Conservation (phyloP, 2,113 vertebrate genomes). For the Crypturellus undulatus region DNA sequence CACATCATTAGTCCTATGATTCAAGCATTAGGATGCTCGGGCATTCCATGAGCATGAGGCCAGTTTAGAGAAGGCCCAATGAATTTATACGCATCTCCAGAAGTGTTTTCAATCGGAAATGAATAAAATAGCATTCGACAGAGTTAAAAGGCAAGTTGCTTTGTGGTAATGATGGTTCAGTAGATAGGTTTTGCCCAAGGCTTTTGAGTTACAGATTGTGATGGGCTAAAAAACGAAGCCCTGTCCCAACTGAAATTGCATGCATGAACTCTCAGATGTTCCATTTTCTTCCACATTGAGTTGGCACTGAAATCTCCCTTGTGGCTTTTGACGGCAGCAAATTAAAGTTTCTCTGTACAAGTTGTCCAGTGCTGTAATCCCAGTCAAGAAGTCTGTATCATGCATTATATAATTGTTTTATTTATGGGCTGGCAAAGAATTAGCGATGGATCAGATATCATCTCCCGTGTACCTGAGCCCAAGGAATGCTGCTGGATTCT, state of each 20-base stretch:
- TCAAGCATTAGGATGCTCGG: background rate
- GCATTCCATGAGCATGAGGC: background rate
- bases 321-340: background rate
- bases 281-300: slow-evolving; percentile 42
- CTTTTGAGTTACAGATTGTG: slow-evolving; percentile 28
- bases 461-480: background rate
- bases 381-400: background rate
- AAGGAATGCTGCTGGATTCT: background rate
- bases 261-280: slow-evolving; percentile 32
- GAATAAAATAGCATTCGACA: slow-evolving; percentile 43
- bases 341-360: background rate
- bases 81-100: slow-evolving; percentile 8
- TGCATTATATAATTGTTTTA: background rate
- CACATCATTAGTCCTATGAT: background rate
- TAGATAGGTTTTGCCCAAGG: slow-evolving; percentile 15
- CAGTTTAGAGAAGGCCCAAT: slow-evolving; percentile 13
- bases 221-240: background rate
- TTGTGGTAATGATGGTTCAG: slow-evolving; percentile 39
- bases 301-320: slow-evolving; percentile 47
- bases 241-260: background rate
- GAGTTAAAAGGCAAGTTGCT: slow-evolving; percentile 37
- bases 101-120: slow-evolving; percentile 51
- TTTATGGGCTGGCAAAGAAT: background rate
- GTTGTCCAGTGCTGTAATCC: background rate
- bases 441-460: background rate